A percentile compares a stretch with the other conserved stretches of the same genome.
These are phyloP conservation scores for Xenus cinereus DNA, from an alignment of 2,113 vertebrate species.

Conservation along the genomic window DNA sequence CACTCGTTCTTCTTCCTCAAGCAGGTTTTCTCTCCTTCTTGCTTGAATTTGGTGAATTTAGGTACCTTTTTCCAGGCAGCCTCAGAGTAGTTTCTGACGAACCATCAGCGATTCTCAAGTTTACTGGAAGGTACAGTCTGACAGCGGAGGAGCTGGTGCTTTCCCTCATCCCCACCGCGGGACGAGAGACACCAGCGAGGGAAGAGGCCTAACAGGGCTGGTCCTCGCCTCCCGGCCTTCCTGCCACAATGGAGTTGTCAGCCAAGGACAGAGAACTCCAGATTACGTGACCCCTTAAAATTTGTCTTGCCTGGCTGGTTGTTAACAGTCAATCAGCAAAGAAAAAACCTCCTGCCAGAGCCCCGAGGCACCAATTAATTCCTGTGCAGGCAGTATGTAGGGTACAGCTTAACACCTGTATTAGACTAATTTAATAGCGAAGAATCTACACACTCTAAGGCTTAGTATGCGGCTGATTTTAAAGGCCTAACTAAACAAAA, in stretches of 20 bases:
- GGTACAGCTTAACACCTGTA: neutral
- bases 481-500: neutral
- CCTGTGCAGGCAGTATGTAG: neutral
- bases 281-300: conserved; percentile 49
- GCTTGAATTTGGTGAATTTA: neutral
- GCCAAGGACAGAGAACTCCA: neutral
- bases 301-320: conserved; percentile 53
- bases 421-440: neutral
- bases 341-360: conserved; percentile 20
- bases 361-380: neutral
- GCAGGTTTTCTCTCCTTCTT: neutral
- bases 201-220: neutral
- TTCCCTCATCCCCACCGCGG: neutral
- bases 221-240: neutral
- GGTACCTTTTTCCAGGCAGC: neutral
- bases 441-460: neutral
- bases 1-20: neutral
- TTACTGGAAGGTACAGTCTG: neutral
- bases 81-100: neutral
- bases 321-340: conserved; percentile 53
- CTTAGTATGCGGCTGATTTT: neutral
- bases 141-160: neutral
- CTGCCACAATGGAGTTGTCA: conserved; percentile 54
- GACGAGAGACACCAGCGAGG: neutral
- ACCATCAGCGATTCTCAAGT: neutral